Base-by-base conservation (phyloP, 2,888 invertebrate species). In the Aelia acuminata region DNA sequence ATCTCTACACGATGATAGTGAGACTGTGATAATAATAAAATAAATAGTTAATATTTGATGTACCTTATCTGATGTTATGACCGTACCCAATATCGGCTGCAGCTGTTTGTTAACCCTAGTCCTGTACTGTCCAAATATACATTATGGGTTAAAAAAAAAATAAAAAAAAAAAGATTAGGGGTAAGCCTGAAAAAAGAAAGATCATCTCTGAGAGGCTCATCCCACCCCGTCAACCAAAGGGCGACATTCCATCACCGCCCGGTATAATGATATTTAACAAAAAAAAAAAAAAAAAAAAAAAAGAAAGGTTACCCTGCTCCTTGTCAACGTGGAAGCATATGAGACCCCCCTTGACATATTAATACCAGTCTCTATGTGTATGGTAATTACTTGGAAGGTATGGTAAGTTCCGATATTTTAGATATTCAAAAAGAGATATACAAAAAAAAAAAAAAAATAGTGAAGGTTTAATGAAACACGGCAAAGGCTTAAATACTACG, bases 281-380 rank as follows among this genome's bases (percentile, higher is more conserved):
- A 53, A 53, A n/a, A 53, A 53, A 53, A n/a, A 53, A 53, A 53
- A 53, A 70, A 63, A 63, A 70, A 70, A 70, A 31, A 63, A 18
- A 35, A 8, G 31, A 70, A 70, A 70, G 63, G 63, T 70, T 70
- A 70, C 35, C 63, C 35, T 18, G 7, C 18, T 57, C 11, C 57
- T 35, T 35, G 31, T 57, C 57, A 57, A 5, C 35, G 35, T 70
- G 63, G 63, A 70, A 70, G 31, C 63, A 70, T 70, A 70, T 70
- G 63, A 35, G 63, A 18, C 31, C 35, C 63, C 35, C 35, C 63
- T 4, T 70, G 63, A 70, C 63, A 70, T 70, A 70, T 70, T 11
- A 15, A 70, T 35, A 70, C 18, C 35, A 35, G 18, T 49, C 15
- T 49, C 26, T n/a, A 26, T 26, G 26, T 35, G 31, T 70, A 70